Base-by-base conservation (phyloP, 2,797 vertebrate genomes). In the Enteromius trimaculatus region DNA sequence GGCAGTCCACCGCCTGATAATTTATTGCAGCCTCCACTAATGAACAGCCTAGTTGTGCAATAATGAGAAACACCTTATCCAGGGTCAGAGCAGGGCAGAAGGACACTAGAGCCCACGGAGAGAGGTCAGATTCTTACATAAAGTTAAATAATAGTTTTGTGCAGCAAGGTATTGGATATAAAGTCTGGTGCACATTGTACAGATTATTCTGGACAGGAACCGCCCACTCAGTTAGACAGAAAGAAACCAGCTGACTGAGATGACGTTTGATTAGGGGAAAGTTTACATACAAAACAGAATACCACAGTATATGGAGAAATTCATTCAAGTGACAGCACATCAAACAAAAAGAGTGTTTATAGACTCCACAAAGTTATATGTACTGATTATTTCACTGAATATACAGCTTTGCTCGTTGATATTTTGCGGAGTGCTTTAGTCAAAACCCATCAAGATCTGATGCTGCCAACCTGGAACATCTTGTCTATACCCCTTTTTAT, bases 11-110 rank as follows among this genome's bases (percentile, higher is more conserved):
- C 60, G 62, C 75, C 69, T 85, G 55, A 83, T 85, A 83, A 70
- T 86, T 88, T 87, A 89, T 83, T 70, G 77, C 81, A 82, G 74
- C 49, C 64, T 81, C 80, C 64, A 49, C 83, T 89, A 89, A 89
- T 90, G 86, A 90, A 85, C 81, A 42, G 78, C 62, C 65, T 44
- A 62, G 70, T 80, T 84, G 84, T 81, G 79, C 68, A 26, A 80
- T 82, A 86, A 87, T 79, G 85, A 83, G 84, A 89, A 88, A 89
- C 83, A 88, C 81, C 79, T 82, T 85, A 53, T 72, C 44, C 66
- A 29, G 77, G 84, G 81, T 87, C 83, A 87, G 58, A 71, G 62
- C 68, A 37, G 81, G 80, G 81, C 49, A 82, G 58, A 53, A 31
- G 71, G 70, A 76, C 79, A 72, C 69, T 34, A 39, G 31, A 77